These are phyloP conservation scores for Mythimna pallens DNA, from an alignment of 2,888 invertebrate genomes.

Conservation along the genomic window DNA sequence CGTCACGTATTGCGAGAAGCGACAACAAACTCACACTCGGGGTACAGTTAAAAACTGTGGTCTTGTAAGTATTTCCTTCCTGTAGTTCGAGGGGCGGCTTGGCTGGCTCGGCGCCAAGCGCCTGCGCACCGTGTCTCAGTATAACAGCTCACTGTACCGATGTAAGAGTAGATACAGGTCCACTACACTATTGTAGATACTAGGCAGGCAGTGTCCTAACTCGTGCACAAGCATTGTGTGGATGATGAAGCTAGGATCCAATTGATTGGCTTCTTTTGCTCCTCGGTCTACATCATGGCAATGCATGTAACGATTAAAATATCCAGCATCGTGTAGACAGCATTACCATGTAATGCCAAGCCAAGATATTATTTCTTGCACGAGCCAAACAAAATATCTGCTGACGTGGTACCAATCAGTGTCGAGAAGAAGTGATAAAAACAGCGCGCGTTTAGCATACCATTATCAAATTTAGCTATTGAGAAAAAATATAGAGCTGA, in stretches of 20 bases:
- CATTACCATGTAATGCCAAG: no score
- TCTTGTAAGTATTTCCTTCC: slow-evolving; percentile 26
- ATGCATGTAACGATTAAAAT: no score
- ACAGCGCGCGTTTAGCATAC: neutral
- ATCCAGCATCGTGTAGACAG: no score
- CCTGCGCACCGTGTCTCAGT: neutral
- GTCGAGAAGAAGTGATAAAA: neutral
- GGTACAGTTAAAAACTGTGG: slow-evolving; percentile 1
- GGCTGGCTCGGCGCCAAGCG: slow-evolving; percentile 26
- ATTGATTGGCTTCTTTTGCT: neutral
- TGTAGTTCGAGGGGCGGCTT: neutral
- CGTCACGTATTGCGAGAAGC: no score
- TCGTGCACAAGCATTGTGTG: neutral
- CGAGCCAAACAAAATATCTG: neutral
- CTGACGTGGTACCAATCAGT: neutral
- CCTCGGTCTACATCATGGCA: neutral
- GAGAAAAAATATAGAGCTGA: neutral
- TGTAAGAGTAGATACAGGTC: neutral
- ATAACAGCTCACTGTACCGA: neutral
- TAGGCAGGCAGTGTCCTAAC: neutral
- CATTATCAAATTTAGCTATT: neutral
- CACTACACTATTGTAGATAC: neutral
- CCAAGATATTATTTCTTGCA: neutral
- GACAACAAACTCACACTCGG: no score
- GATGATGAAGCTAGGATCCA: neutral